A percentile compares a stretch with the other conserved stretches of the same genome.
These are phyloP conservation scores for pig (Sus scrofa) DNA, from an alignment of 2,113 vertebrate species.

Conservation along the genomic window DNA sequence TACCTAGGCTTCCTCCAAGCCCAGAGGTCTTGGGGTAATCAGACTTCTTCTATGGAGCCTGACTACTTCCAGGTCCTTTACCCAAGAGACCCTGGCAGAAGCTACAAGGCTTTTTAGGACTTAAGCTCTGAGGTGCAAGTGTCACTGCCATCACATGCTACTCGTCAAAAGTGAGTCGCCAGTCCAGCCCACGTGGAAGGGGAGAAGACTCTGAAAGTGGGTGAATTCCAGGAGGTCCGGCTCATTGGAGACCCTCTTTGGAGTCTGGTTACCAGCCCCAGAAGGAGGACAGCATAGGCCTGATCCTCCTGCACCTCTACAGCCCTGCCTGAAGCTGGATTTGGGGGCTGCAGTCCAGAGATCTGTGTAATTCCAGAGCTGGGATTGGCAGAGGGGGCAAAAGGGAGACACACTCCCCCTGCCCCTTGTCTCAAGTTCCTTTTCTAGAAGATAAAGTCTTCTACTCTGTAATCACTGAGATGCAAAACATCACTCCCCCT, in stretches of 20 bases:
- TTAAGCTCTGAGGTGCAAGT: background rate
- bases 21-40: fast-evolving
- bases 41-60: background rate
- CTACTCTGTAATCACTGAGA: background rate
- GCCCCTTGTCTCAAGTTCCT: background rate
- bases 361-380: background rate
- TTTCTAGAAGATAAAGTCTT: background rate
- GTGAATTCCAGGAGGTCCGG: background rate
- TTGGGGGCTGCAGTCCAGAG: background rate
- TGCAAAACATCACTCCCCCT: background rate
- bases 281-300: background rate
- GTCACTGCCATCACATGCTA: background rate
- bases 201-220: background rate
- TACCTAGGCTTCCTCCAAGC: background rate
- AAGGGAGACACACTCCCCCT: background rate
- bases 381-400: background rate
- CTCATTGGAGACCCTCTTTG: background rate
- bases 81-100: background rate
- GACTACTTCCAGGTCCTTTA: background rate
- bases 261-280: background rate
- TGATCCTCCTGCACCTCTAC: background rate
- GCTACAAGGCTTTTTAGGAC: background rate
- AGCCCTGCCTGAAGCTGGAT: background rate
- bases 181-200: background rate
- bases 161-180: background rate